Percentiles rank a stretch among this genome's conserved stretches.
Evolutionary conservation across 2,888 invertebrate species (phyloP).

Genomic region (Trichogramma dendrolimi): DNA sequence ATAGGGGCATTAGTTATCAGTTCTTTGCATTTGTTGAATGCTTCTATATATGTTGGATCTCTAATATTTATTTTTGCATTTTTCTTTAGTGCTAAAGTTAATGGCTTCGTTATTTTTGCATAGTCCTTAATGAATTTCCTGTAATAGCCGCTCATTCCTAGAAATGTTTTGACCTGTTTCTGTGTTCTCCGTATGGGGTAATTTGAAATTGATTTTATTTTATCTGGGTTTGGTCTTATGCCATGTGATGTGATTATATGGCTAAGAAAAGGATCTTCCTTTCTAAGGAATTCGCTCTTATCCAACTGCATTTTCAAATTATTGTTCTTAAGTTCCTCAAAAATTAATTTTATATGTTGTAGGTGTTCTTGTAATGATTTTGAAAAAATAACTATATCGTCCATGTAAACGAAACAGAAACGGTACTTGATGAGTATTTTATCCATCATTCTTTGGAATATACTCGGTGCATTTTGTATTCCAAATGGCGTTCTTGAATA

Average conservation of each 20-base stretch:
- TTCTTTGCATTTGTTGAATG: neutral
- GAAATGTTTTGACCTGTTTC: neutral
- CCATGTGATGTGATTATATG: too few species aligned
- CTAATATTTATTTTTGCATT: neutral
- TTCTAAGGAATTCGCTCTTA: too few species aligned
- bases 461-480: too few species aligned
- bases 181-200: neutral
- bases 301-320: neutral
- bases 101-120: too few species aligned
- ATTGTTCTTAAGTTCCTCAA: neutral
- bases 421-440: too few species aligned
- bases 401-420: neutral
- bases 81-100: neutral
- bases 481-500: too few species aligned
- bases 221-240: too few species aligned
- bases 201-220: neutral
- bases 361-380: neutral
- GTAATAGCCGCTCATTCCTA: neutral
- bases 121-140: neutral
- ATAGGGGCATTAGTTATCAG: neutral
- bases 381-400: neutral
- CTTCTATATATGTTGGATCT: neutral
- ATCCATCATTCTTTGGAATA: too few species aligned
- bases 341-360: neutral
- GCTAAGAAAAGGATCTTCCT: too few species aligned